Conservation (phyloP, 2,888 invertebrate species). For the Campaea margaritaria region DNA sequence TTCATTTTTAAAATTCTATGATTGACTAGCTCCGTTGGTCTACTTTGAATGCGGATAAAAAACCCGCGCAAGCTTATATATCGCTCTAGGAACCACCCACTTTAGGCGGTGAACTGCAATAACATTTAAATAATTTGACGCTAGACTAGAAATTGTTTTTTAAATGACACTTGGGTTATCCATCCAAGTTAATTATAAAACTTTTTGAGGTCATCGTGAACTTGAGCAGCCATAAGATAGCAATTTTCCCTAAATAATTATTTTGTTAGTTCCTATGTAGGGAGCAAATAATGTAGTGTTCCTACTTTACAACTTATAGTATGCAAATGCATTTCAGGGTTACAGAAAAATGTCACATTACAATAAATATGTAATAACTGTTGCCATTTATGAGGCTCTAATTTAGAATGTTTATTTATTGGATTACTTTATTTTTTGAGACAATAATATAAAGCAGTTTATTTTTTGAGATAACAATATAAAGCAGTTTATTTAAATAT, state of each 20-base stretch:
- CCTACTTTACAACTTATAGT: background rate
- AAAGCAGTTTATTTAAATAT: too few relatives aligned
- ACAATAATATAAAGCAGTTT: too few relatives aligned
- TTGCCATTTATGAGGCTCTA: too few relatives aligned
- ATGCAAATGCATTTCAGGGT: background rate
- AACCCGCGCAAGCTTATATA: conserved; percentile 77
- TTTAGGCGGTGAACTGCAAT: conserved; percentile 69
- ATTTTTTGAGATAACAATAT: too few relatives aligned
- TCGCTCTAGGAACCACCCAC: conserved; percentile 74
- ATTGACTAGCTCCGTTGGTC: conserved; percentile 71
- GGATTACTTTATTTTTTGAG: too few relatives aligned
- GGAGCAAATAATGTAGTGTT: background rate
- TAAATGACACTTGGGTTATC: conserved; percentile 57
- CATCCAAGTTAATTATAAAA: conserved; percentile 44
- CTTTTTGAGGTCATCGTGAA: conserved; percentile 45
- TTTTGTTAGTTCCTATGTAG: background rate
- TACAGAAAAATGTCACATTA: background rate
- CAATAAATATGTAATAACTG: background rate
- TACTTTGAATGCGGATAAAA: conserved; percentile 78
- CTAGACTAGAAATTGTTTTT: conserved; percentile 58
- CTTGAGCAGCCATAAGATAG: conserved; percentile 6
- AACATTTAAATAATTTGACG: conserved; percentile 75
- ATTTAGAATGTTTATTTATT: too few relatives aligned
- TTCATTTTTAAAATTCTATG: conserved; percentile 62
- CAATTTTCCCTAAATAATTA: background rate